A percentile compares a stretch with the other conserved stretches of the same genome.
Conservation (phyloP, 2,888 invertebrate species). For the Eristalinus sepulchralis region DNA sequence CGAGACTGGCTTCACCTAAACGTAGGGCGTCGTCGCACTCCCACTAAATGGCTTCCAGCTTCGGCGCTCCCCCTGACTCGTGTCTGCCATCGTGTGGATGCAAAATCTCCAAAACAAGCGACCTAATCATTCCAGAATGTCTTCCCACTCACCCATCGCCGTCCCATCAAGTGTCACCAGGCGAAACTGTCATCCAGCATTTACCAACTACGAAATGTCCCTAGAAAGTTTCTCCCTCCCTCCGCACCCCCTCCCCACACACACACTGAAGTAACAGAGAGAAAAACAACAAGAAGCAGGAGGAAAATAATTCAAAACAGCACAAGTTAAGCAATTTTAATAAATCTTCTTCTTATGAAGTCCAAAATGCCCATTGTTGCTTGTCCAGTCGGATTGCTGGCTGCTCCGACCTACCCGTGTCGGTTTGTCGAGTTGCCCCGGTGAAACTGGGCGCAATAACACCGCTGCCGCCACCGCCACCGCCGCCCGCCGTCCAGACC, state of each 20-base stretch:
- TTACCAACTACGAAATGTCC: neutral
- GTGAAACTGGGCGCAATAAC: too few relatives aligned
- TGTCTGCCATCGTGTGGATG: neutral
- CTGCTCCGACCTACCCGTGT: conserved; percentile 1
- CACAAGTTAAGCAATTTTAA: conserved; percentile 62
- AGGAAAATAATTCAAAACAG: conserved; percentile 47
- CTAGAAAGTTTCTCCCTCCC: conserved; percentile 3
- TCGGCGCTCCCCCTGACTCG: neutral
- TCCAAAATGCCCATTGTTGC: conserved; percentile 59
- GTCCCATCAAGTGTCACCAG: neutral
- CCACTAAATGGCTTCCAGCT: conserved; percentile 10
- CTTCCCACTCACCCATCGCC: neutral
- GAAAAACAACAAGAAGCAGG: neutral
- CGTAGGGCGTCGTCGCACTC: neutral
- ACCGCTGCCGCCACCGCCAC: too few relatives aligned
- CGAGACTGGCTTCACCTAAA: neutral
- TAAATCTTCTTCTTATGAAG: conserved; percentile 54
- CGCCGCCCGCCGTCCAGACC: neutral
- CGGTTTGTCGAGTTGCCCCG: conserved; percentile 18
- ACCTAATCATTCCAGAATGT: conserved; percentile 5
- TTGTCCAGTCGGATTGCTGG: conserved; percentile 1
- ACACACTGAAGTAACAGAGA: too few relatives aligned
- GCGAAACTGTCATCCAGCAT: conserved; percentile 23
- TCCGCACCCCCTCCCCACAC: too few relatives aligned
- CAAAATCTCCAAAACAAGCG: neutral